Percentiles rank a stretch among this genome's conserved stretches.
These are phyloP conservation scores for Reinhardtius hippoglossoides DNA, from an alignment of 2,113 vertebrate species.

Conservation along the genomic window DNA sequence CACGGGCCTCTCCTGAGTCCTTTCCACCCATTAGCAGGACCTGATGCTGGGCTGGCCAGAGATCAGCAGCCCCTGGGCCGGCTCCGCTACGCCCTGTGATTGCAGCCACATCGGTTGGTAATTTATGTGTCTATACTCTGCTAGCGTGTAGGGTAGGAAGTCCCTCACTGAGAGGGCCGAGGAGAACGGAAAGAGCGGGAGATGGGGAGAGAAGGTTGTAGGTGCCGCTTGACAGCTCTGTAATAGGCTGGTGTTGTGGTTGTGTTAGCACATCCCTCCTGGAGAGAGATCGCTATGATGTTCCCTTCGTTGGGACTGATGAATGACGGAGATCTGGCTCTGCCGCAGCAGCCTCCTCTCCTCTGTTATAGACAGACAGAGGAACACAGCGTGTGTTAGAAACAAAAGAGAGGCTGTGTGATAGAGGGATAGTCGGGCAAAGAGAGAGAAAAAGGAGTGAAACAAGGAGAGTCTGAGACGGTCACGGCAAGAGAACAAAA, in stretches of 20 bases:
- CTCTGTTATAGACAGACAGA: slow-evolving; percentile 37
- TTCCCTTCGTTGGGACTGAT: slow-evolving; percentile 62
- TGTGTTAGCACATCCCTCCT: slow-evolving; percentile 66
- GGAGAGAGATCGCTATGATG: slow-evolving; percentile 64
- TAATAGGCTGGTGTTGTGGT: slow-evolving; percentile 63
- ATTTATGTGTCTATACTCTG: slow-evolving; percentile 41
- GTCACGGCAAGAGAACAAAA: slow-evolving; percentile 32
- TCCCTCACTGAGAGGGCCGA: slow-evolving; percentile 24
- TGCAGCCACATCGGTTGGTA: slow-evolving; percentile 17
- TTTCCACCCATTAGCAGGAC: slow-evolving; percentile 52
- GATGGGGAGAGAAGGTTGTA: slow-evolving; percentile 17
- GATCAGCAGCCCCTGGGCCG: slow-evolving; percentile 46
- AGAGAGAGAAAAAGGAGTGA: slow-evolving; percentile 6
- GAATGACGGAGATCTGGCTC: slow-evolving; percentile 57
- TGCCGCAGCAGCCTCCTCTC: slow-evolving; percentile 40
- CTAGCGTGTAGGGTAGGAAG: slow-evolving; percentile 7
- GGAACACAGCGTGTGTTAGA: slow-evolving; percentile 33
- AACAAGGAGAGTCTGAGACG: slow-evolving; percentile 5
- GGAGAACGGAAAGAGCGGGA: slow-evolving; percentile 30
- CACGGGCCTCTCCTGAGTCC: slow-evolving; percentile 50
- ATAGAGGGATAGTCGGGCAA: slow-evolving; percentile 25
- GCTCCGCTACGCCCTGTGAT: slow-evolving; percentile 32
- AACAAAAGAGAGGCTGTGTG: slow-evolving; percentile 36
- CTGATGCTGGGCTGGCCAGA: slow-evolving; percentile 47
- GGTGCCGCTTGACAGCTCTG: slow-evolving; percentile 51